Evolutionary conservation across 2,113 vertebrate species (phyloP).

Genomic region (Cariama cristata): DNA sequence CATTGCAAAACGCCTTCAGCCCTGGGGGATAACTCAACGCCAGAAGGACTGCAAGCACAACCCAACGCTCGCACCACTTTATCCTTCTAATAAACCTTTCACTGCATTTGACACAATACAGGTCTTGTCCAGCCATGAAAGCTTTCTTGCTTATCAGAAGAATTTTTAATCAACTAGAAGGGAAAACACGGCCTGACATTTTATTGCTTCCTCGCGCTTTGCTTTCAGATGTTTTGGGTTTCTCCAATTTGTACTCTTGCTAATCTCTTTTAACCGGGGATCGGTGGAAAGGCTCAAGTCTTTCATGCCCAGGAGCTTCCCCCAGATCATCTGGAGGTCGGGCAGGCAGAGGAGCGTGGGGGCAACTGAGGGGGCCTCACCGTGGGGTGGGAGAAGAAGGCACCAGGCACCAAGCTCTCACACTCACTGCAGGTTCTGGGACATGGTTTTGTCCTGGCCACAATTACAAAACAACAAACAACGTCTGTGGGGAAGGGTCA

Average conservation of each 20-base stretch:
- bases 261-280: not conserved
- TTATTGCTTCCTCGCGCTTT: conserved; percentile 38
- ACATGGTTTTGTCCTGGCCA: conserved; percentile 47
- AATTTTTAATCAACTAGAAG: conserved; percentile 45
- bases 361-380: not conserved
- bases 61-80: not conserved
- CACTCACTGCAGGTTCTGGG: conserved; percentile 46
- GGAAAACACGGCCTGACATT: conserved; percentile 5
- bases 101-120: conserved; percentile 54
- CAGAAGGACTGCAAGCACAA: conserved; percentile 25
- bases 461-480: conserved; percentile 66
- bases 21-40: not conserved
- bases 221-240: not conserved
- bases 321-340: not conserved
- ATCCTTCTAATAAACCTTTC: conserved; percentile 15
- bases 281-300: conserved; percentile 6
- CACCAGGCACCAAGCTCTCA: not conserved
- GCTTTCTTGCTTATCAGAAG: conserved; percentile 54
- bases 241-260: not conserved
- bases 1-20: not conserved
- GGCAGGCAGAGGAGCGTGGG: not conserved
- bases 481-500: conserved; percentile 61
- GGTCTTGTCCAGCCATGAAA: conserved; percentile 47
- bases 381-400: not conserved
- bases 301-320: conserved; percentile 19